Evolutionary conservation across 2,888 invertebrate species (phyloP).

Genomic region (Erebia palarica): DNA sequence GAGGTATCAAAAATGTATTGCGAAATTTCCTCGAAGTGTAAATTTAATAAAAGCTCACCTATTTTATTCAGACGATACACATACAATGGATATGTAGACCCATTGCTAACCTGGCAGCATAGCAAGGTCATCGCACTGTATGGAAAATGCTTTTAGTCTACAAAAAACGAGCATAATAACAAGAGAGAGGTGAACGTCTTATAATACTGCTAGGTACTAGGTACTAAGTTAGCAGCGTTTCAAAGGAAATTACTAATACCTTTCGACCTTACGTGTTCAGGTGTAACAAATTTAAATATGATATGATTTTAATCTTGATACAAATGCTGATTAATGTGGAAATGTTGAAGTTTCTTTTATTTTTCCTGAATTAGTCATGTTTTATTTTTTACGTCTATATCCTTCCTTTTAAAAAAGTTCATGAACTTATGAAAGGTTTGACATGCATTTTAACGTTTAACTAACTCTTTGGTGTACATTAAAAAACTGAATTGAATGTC

Average conservation of each 20-base stretch:
- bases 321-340: conserved; percentile 16
- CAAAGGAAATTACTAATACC: conserved; percentile 27
- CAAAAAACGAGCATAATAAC: conserved; percentile 21
- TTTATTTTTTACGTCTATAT: conserved; percentile 7
- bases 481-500: too few relatives aligned
- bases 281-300: conserved; percentile 22
- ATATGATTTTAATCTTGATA: conserved; percentile 31
- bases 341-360: neutral
- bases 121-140: conserved; percentile 15
- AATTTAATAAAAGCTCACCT: too few relatives aligned
- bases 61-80: too few relatives aligned
- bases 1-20: too few relatives aligned
- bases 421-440: neutral
- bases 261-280: conserved; percentile 31
- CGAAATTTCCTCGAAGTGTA: too few relatives aligned
- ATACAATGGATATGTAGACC: neutral
- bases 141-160: conserved; percentile 23
- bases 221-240: conserved; percentile 10
- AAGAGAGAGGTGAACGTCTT: conserved; percentile 17
- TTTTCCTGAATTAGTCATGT: neutral
- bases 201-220: conserved; percentile 4
- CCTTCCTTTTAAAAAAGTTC: conserved; percentile 2
- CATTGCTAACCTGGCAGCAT: neutral
- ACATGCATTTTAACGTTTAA: too few relatives aligned
- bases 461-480: too few relatives aligned